phyloP scores from a whole-genome alignment of 2,797 vertebrate genomes.

The Lepus townsendii region DNA sequence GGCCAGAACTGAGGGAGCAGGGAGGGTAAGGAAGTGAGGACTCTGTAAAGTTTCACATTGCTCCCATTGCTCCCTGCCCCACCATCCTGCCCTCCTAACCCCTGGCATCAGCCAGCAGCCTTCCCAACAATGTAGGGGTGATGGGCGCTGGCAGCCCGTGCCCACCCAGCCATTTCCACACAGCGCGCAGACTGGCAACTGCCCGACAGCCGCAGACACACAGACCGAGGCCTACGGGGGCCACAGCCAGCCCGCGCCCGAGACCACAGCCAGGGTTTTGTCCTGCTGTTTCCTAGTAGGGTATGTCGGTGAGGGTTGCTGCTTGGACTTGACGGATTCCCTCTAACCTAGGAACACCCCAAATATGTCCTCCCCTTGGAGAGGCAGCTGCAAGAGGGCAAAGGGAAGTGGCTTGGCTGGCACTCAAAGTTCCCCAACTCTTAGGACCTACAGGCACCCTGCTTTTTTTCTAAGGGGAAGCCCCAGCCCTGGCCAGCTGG shows the following conservation, averaged over 20 bases:
- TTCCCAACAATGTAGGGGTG: slow-evolving; percentile 59
- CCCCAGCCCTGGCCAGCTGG: neutral
- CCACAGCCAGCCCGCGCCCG: slow-evolving; percentile 26
- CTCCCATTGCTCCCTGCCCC: slow-evolving; percentile 24
- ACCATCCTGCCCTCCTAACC: neutral
- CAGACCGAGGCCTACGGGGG: slow-evolving; percentile 70
- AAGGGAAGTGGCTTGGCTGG: slow-evolving; percentile 2
- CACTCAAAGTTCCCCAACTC: slow-evolving; percentile 62
- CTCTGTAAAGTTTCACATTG: slow-evolving; percentile 77
- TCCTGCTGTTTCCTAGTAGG: slow-evolving; percentile 62
- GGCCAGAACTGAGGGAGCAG: slow-evolving; percentile 12
- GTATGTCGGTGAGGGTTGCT: slow-evolving; percentile 25
- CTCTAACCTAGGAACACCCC: slow-evolving; percentile 39
- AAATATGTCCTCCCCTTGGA: slow-evolving; percentile 19
- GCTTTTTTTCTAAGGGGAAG: slow-evolving; percentile 58
- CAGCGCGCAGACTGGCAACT: slow-evolving; percentile 53
- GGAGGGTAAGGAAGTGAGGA: neutral
- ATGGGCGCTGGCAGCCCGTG: slow-evolving; percentile 32
- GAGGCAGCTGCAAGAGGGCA: neutral
- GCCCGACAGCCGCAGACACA: slow-evolving; percentile 56
- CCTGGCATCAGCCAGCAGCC: slow-evolving; percentile 65
- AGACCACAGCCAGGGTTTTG: slow-evolving; percentile 64
- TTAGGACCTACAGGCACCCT: slow-evolving; percentile 30
- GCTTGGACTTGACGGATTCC: slow-evolving; percentile 80
- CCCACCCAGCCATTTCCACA: slow-evolving; percentile 69